phyloP scores from a whole-genome alignment of 2,888 invertebrate genomes.

The Acrobasis consociella region DNA sequence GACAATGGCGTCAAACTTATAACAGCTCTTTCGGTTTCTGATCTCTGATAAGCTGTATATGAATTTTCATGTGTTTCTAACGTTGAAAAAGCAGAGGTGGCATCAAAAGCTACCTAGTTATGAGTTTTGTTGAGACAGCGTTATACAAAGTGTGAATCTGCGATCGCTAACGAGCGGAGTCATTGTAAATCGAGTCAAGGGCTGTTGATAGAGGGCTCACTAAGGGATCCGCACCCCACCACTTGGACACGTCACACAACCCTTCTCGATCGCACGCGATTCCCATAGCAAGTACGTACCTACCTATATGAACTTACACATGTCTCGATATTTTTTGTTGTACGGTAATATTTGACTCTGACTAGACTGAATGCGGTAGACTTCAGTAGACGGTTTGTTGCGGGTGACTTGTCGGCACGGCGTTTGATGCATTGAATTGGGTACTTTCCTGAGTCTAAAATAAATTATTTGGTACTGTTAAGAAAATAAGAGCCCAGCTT shows the following conservation, averaged over 20 bases:
- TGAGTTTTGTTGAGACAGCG: constrained; percentile 6
- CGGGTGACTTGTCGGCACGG: too few relatives aligned
- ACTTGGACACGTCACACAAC: constrained; percentile 69
- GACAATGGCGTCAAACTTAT: too few relatives aligned
- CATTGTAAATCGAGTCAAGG: constrained; percentile 51
- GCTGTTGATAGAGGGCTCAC: constrained; percentile 57
- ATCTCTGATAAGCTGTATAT: too few relatives aligned
- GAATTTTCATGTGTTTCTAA: background rate
- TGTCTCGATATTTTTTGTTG: constrained; percentile 24
- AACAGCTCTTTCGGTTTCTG: too few relatives aligned
- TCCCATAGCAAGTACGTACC: constrained; percentile 28
- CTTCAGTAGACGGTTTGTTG: too few relatives aligned
- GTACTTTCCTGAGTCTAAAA: too few relatives aligned
- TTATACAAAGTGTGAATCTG: constrained; percentile 36
- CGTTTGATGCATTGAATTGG: too few relatives aligned
- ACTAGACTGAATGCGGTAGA: background rate
- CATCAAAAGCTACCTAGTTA: background rate
- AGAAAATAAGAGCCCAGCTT: too few relatives aligned
- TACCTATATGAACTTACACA: constrained; percentile 23
- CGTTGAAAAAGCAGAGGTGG: background rate
- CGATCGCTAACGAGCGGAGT: constrained; percentile 41
- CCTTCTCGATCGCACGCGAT: constrained; percentile 48
- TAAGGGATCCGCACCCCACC: constrained; percentile 43
- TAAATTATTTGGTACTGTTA: too few relatives aligned
- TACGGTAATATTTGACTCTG: background rate